phyloP scores from a whole-genome alignment of 2,113 vertebrate species.

The Lamprotornis superbus region DNA sequence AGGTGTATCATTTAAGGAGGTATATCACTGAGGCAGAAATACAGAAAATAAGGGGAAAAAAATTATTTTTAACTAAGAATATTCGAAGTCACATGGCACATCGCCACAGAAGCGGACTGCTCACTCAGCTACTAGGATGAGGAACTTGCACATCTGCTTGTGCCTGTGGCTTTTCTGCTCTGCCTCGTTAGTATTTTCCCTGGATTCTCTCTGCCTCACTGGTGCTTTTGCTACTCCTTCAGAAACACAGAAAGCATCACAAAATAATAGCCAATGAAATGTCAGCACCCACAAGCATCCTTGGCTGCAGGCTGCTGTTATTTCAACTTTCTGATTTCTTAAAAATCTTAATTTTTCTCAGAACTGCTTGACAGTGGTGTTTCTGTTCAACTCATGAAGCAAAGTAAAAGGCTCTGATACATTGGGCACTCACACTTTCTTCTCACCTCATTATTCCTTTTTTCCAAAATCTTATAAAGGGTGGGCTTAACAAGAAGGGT shows the following conservation, averaged over 20 bases:
- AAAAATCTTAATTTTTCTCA: neutral
- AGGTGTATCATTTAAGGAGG: neutral
- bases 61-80: neutral
- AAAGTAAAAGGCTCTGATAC: neutral
- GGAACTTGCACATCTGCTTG: neutral
- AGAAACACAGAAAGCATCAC: neutral
- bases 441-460: neutral
- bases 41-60: neutral
- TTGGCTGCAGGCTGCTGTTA: neutral
- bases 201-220: neutral
- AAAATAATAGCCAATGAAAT: slow-evolving; percentile 22
- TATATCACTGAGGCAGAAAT: neutral
- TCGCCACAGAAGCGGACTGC: neutral
- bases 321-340: slow-evolving; percentile 5
- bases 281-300: neutral
- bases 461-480: neutral
- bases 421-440: neutral
- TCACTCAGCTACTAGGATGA: neutral
- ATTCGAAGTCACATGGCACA: neutral
- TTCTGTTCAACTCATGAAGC: neutral
- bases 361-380: neutral
- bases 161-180: neutral
- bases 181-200: neutral
- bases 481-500: neutral
- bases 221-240: neutral